These are phyloP conservation scores for Apeltes quadracus DNA, from an alignment of 2,113 vertebrate species.

Conservation along the genomic window DNA sequence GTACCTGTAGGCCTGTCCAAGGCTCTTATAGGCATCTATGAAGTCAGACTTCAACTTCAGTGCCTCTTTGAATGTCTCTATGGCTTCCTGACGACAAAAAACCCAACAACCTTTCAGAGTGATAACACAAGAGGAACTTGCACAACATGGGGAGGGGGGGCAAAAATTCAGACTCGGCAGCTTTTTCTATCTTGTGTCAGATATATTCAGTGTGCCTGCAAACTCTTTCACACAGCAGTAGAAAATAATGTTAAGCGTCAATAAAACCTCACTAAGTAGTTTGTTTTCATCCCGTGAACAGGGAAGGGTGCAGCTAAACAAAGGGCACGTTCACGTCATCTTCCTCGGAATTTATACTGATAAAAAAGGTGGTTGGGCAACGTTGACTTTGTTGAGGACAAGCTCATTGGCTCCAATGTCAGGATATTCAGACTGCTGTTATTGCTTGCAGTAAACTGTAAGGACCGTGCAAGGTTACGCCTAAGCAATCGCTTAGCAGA, in stretches of 20 bases:
- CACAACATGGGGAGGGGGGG: neutral
- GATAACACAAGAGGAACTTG: slow-evolving; percentile 25
- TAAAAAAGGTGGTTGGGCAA: slow-evolving; percentile 18
- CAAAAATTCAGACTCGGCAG: slow-evolving; percentile 6
- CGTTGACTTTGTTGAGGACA: neutral
- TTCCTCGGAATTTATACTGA: neutral
- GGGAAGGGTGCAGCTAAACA: neutral
- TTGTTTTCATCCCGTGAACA: neutral
- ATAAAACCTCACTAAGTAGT: neutral
- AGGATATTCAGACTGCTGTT: neutral
- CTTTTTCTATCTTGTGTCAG: neutral
- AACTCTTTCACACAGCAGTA: neutral
- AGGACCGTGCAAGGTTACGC: neutral
- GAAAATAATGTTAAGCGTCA: neutral
- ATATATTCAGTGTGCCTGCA: neutral
- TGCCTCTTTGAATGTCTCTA: slow-evolving; percentile 96
- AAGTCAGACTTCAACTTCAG: slow-evolving; percentile 95
- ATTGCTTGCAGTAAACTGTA: slow-evolving; percentile 2
- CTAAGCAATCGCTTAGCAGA: slow-evolving; percentile 9
- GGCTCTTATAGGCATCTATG: slow-evolving; percentile 96
- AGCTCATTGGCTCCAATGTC: neutral
- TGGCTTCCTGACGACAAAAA: slow-evolving; percentile 87
- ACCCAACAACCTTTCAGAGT: neutral
- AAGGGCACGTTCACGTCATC: neutral
- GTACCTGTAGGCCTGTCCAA: slow-evolving; percentile 97